phyloP scores from a whole-genome alignment of 2,888 invertebrate genomes.

The Polia nebulosa region DNA sequence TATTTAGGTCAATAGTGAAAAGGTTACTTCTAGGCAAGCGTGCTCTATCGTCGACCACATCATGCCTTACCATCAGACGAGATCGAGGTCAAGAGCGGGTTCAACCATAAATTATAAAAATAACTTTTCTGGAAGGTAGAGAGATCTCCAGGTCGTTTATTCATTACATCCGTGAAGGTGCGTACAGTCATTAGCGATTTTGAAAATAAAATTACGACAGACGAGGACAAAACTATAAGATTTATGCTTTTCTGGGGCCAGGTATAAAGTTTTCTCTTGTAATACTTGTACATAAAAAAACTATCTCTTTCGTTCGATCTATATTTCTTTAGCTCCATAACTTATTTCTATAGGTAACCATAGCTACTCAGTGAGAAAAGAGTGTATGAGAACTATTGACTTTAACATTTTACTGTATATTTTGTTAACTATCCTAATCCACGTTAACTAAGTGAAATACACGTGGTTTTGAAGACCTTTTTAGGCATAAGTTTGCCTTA shows the following conservation, averaged over 20 bases:
- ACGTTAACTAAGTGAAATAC: constrained; percentile 1
- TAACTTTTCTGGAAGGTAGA: too few relatives aligned
- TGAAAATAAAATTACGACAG: too few relatives aligned
- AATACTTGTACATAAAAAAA: neutral
- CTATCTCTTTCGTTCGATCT: neutral
- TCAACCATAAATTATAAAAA: too few relatives aligned
- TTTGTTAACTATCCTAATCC: constrained; percentile 53
- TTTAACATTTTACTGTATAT: constrained; percentile 56
- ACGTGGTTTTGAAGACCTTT: constrained; percentile 23
- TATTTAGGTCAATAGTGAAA: too few relatives aligned
- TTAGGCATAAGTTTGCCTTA: constrained; percentile 51
- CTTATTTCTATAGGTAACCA: constrained; percentile 5
- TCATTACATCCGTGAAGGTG: too few relatives aligned
- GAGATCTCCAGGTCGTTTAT: too few relatives aligned
- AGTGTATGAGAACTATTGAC: constrained; percentile 47
- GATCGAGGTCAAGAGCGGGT: too few relatives aligned
- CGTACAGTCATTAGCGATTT: too few relatives aligned
- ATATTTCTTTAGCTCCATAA: neutral
- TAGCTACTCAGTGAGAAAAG: constrained; percentile 49
- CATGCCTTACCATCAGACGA: too few relatives aligned
- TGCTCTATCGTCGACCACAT: too few relatives aligned
- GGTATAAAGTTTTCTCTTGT: neutral
- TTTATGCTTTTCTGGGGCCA: constrained; percentile 22
- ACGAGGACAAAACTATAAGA: neutral
- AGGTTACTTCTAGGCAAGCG: too few relatives aligned